Conservation (phyloP, 2,797 vertebrate species). For the Dallia pectoralis region DNA sequence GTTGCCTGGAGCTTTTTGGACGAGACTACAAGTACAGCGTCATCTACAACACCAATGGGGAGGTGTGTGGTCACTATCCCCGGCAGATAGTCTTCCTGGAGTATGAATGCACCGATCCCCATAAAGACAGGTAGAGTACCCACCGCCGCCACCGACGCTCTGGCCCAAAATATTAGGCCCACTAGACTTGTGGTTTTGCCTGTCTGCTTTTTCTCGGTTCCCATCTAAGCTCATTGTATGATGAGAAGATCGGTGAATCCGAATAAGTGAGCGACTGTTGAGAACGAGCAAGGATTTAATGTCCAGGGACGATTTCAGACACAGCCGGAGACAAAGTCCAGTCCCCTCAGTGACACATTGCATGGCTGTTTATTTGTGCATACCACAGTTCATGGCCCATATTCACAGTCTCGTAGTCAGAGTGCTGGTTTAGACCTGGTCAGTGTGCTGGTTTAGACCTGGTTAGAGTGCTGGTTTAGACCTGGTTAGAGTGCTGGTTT, state of each 20-base stretch:
- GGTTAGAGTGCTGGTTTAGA: neutral
- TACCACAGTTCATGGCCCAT: conserved; percentile 4
- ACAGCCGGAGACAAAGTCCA: conserved; percentile 45
- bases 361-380: conserved; percentile 44
- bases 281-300: neutral
- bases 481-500: neutral
- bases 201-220: neutral
- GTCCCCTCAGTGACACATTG: conserved; percentile 38
- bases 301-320: neutral
- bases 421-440: neutral
- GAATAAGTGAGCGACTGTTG: neutral
- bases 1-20: conserved; percentile 91
- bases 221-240: neutral
- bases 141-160: neutral
- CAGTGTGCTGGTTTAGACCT: neutral
- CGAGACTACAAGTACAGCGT: conserved; percentile 94
- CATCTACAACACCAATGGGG: conserved; percentile 88
- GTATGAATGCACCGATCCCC: conserved; percentile 81
- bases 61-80: conserved; percentile 94
- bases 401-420: neutral
- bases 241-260: neutral
- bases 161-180: neutral
- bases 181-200: neutral
- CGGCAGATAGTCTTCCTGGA: conserved; percentile 93
- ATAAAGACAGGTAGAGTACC: conserved; percentile 81